These are phyloP conservation scores for Ceyx erithaca DNA, from an alignment of 2,797 vertebrate species.

Conservation along the genomic window DNA sequence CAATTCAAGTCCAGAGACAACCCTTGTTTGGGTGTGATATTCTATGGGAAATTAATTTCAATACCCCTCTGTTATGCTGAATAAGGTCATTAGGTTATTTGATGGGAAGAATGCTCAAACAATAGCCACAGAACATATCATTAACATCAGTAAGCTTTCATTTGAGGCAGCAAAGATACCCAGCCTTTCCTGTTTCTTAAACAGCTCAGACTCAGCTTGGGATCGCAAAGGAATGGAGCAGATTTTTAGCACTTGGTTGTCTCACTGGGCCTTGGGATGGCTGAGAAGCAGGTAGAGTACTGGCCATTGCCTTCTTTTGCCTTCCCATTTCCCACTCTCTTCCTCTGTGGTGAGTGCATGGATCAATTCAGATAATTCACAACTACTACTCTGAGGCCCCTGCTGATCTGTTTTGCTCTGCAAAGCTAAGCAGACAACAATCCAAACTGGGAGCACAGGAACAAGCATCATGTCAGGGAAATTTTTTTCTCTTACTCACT, in stretches of 20 bases:
- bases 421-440: background rate
- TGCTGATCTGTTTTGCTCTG: background rate
- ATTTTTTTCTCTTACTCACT: background rate
- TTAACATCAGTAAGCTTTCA: background rate
- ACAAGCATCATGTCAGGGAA: background rate
- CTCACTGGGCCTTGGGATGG: background rate
- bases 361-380: background rate
- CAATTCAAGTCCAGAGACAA: slow-evolving; percentile 15
- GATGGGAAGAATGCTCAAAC: slow-evolving; percentile 10
- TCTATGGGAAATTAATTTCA: slow-evolving; percentile 32
- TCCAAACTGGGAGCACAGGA: background rate
- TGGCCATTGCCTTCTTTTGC: background rate
- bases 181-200: slow-evolving; percentile 2
- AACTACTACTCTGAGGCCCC: background rate
- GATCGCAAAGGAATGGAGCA: background rate
- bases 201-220: background rate
- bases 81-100: slow-evolving; percentile 47
- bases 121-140: slow-evolving; percentile 2
- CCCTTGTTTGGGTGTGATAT: slow-evolving; percentile 41
- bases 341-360: background rate
- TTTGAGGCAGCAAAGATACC: background rate
- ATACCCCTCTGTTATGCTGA: background rate
- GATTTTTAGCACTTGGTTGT: background rate
- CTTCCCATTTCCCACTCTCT: background rate
- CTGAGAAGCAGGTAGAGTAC: background rate